phyloP scores from a whole-genome alignment of 2,888 invertebrate genomes.

The Drosophila falleni region DNA sequence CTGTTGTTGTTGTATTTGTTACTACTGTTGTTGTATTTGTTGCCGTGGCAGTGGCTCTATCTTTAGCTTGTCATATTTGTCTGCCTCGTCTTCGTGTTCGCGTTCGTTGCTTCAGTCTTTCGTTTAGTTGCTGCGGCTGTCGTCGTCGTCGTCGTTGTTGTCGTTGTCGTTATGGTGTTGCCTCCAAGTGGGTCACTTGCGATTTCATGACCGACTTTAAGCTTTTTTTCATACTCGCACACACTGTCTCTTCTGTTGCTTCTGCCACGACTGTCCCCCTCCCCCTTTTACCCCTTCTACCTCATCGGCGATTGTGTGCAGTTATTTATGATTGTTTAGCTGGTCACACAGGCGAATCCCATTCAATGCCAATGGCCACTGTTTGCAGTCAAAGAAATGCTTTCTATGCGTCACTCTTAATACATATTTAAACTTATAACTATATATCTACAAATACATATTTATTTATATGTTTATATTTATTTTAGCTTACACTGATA shows the following conservation, averaged over 20 bases:
- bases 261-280: constrained; percentile 12
- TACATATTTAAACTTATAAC: constrained; percentile 16
- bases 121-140: constrained; percentile 52
- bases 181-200: constrained; percentile 85
- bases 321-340: constrained; percentile 75
- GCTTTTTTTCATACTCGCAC: constrained; percentile 47
- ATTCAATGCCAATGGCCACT: constrained; percentile 60
- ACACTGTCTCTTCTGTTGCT: constrained; percentile 42
- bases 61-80: constrained; percentile 77
- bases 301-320: constrained; percentile 45
- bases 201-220: constrained; percentile 85
- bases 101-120: constrained; percentile 78
- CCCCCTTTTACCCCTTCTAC: not conserved
- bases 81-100: constrained; percentile 61
- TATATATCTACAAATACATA: not conserved
- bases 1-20: constrained; percentile 41
- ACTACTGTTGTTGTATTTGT: constrained; percentile 32
- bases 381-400: constrained; percentile 55
- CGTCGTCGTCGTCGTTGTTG: constrained; percentile 41
- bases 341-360: constrained; percentile 54
- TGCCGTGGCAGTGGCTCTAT: constrained; percentile 65
- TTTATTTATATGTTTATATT: constrained; percentile 5
- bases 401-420: constrained; percentile 47
- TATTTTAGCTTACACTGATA: too few species aligned
- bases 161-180: constrained; percentile 57